Conservation (phyloP, 2,888 invertebrate genomes). For the Tuta absoluta region DNA sequence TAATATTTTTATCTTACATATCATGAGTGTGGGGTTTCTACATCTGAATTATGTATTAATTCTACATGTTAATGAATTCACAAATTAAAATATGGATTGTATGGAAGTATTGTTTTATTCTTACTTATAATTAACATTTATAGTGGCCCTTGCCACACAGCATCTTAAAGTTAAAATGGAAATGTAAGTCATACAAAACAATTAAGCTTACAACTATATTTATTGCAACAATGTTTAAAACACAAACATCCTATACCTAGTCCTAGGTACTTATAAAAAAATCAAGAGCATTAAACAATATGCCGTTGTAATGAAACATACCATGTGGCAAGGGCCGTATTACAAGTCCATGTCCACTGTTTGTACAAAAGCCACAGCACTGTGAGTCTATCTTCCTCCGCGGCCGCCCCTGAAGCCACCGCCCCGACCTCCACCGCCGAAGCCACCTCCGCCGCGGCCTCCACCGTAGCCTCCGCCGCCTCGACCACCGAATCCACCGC, state of each 20-base stretch:
- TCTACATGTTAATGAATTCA: not conserved
- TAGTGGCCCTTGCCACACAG: constrained; percentile 33
- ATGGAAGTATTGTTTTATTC: not conserved
- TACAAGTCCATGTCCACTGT: constrained; percentile 18
- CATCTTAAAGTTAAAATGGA: not conserved
- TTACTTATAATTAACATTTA: constrained; percentile 1
- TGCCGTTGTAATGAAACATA: not conserved
- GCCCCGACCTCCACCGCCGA: constrained; percentile 50
- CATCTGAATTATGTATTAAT: too few species aligned
- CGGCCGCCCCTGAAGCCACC: constrained; percentile 43
- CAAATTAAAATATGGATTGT: not conserved
- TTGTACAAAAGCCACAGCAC: constrained; percentile 3
- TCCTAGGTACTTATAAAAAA: not conserved
- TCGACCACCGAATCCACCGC: constrained; percentile 64
- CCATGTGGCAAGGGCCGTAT: constrained; percentile 39
- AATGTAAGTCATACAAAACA: not conserved
- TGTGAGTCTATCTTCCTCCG: constrained; percentile 35
- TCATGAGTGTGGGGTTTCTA: too few species aligned
- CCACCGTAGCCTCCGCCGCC: constrained; percentile 50
- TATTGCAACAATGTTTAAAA: too few species aligned
- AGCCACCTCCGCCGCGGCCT: constrained; percentile 64
- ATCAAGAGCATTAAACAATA: not conserved
- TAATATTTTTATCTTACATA: too few species aligned
- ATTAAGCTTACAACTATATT: too few species aligned
- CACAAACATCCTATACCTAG: not conserved